Percentiles rank a stretch among this genome's conserved stretches.
Conservation (phyloP, 2,113 vertebrate genomes). For the Columba livia region DNA sequence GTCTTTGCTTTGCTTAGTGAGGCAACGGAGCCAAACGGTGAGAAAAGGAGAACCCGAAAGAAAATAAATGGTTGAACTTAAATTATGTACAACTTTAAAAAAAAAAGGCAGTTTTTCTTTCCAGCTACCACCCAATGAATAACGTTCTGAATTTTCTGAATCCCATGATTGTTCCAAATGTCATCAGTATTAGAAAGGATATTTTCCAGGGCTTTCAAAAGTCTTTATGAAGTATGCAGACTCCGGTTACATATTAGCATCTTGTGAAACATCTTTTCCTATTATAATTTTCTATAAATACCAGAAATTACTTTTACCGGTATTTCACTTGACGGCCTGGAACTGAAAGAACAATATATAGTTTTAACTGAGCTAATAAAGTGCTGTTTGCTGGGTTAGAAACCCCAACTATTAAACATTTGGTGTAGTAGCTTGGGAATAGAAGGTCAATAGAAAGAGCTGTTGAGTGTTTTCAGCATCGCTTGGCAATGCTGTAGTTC, state of each 20-base stretch:
- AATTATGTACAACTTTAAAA: neutral
- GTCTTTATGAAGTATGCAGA: neutral
- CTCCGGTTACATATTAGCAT: neutral
- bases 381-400: slow-evolving; percentile 7
- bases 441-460: neutral
- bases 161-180: neutral
- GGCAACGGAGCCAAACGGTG: neutral
- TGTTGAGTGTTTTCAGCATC: neutral
- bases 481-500: neutral
- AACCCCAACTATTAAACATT: neutral
- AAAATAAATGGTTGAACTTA: neutral
- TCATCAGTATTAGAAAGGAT: neutral
- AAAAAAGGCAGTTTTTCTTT: neutral
- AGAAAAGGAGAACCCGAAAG: neutral
- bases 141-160: neutral
- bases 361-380: neutral
- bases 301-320: neutral
- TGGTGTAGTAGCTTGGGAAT: neutral
- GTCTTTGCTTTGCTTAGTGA: slow-evolving; percentile 9
- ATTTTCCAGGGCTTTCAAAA: neutral
- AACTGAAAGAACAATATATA: neutral
- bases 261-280: slow-evolving; percentile 16
- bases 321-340: neutral
- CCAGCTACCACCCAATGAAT: neutral
- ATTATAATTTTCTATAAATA: slow-evolving; percentile 4